phyloP scores from a whole-genome alignment of 2,797 vertebrate genomes.

The Coreius guichenoti region DNA sequence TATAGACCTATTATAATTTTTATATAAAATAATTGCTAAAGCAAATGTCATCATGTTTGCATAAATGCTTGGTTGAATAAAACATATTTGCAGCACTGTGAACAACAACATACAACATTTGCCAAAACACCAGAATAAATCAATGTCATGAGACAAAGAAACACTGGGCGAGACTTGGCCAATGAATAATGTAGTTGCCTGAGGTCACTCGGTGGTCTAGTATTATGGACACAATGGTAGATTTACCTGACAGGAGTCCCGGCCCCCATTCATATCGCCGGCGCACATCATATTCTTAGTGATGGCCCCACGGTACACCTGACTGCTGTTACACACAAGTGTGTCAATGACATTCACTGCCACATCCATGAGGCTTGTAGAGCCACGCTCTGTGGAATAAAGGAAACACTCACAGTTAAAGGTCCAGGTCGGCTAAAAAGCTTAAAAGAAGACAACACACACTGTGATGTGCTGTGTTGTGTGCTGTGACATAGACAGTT shows the following conservation, averaged over 20 bases:
- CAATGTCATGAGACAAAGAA: conserved; percentile 24
- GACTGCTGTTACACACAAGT: conserved; percentile 79
- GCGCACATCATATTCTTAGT: conserved; percentile 90
- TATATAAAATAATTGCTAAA: background rate
- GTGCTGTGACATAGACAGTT: background rate
- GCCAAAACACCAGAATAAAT: conserved; percentile 24
- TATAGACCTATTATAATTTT: background rate
- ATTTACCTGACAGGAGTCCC: conserved; percentile 91
- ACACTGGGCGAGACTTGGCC: background rate
- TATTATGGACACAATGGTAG: background rate
- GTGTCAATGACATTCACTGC: conserved; percentile 81
- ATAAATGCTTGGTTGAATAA: background rate
- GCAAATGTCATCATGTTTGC: background rate
- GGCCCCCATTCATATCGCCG: conserved; percentile 84
- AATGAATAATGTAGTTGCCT: conserved; percentile 22
- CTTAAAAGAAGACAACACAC: background rate
- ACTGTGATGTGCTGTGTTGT: background rate
- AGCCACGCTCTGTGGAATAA: conserved; percentile 65
- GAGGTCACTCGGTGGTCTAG: background rate
- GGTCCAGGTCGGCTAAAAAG: background rate
- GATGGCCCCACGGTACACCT: conserved; percentile 80
- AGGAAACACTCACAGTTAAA: background rate
- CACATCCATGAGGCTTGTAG: conserved; percentile 83
- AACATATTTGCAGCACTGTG: background rate
- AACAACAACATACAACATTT: background rate